Evolutionary conservation across 2,888 invertebrate species (phyloP).

Genomic region (Alloplasta piceator): DNA sequence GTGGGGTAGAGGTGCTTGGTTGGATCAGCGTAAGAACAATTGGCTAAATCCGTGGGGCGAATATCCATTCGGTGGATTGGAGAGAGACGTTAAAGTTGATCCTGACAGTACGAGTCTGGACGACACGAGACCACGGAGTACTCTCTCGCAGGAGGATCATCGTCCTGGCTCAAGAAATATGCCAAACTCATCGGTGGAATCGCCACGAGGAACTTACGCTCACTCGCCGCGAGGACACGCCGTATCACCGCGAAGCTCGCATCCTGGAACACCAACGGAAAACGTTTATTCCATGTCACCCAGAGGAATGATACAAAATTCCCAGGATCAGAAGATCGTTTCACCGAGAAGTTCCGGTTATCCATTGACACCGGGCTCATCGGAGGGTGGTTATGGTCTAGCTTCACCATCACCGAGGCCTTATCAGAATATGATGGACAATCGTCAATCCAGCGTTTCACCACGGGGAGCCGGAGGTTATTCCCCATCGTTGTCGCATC

Average conservation of each 20-base stretch:
- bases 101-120: slow-evolving; percentile 89
- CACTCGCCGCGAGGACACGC: slow-evolving; percentile 77
- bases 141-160: slow-evolving; percentile 79
- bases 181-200: slow-evolving; percentile 76
- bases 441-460: slow-evolving; percentile 72
- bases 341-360: slow-evolving; percentile 79
- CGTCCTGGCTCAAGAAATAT: slow-evolving; percentile 78
- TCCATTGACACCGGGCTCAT: slow-evolving; percentile 68
- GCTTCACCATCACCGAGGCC: slow-evolving; percentile 73
- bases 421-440: slow-evolving; percentile 74
- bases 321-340: slow-evolving; percentile 76
- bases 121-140: slow-evolving; percentile 79
- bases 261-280: slow-evolving; percentile 75
- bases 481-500: slow-evolving; percentile 68
- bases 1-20: slow-evolving; percentile 80
- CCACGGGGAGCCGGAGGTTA: slow-evolving; percentile 71
- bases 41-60: slow-evolving; percentile 82
- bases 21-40: slow-evolving; percentile 81
- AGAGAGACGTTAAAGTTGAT: slow-evolving; percentile 88
- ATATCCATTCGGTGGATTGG: slow-evolving; percentile 79
- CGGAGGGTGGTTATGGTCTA: slow-evolving; percentile 72
- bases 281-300: slow-evolving; percentile 74
- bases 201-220: slow-evolving; percentile 73
- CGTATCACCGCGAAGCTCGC: slow-evolving; percentile 78
- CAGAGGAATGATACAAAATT: slow-evolving; percentile 72